Percentiles rank a stretch among this genome's conserved stretches.
These are phyloP conservation scores for Sphaerophoria taeniata DNA, from an alignment of 2,888 invertebrate genomes.

Conservation along the genomic window DNA sequence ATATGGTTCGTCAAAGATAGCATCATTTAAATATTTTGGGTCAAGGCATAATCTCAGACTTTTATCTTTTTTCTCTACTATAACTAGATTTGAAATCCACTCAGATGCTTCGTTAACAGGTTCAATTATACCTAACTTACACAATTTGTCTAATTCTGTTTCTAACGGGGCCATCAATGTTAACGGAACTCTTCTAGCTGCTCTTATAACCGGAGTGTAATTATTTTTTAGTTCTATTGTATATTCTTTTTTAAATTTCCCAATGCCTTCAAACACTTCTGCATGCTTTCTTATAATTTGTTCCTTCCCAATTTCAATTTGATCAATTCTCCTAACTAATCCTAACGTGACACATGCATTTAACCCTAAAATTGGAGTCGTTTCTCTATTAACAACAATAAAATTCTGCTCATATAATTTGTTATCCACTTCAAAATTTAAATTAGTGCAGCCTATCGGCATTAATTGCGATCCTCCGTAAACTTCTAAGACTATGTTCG, in stretches of 20 bases:
- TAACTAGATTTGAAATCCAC: conserved; percentile 42
- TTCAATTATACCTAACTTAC: conserved; percentile 34
- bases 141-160: conserved; percentile 15
- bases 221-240: conserved; percentile 40
- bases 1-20: conserved; percentile 60
- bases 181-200: conserved; percentile 23
- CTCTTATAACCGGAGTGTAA: conserved; percentile 14
- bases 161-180: conserved; percentile 31
- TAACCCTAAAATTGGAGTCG: conserved; percentile 46
- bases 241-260: conserved; percentile 26
- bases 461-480: conserved; percentile 15
- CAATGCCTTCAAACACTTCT: conserved; percentile 23
- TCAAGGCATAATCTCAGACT: conserved; percentile 66
- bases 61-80: conserved; percentile 58
- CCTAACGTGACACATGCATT: conserved; percentile 33
- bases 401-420: conserved; percentile 1
- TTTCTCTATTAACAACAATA: conserved; percentile 12
- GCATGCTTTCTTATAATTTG: conserved; percentile 1
- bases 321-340: conserved; percentile 41
- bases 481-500: background rate
- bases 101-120: conserved; percentile 22
- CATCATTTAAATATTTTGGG: conserved; percentile 58
- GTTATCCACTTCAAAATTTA: conserved; percentile 1
- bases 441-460: conserved; percentile 6
- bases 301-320: conserved; percentile 1